Evolutionary conservation across 2,888 invertebrate genomes (phyloP).

Genomic region (Cantharis flavilabris): DNA sequence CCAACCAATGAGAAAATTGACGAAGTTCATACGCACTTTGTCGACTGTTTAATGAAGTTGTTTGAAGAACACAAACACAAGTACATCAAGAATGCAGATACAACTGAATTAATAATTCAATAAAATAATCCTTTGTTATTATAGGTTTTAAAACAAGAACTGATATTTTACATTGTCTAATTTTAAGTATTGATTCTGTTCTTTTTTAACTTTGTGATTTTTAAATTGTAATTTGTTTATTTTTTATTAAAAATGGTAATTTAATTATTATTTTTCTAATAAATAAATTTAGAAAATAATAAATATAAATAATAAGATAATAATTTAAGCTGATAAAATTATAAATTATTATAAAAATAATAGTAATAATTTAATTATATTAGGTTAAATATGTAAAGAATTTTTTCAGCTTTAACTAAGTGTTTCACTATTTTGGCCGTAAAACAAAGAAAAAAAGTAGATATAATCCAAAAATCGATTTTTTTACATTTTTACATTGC

Average conservation of each 20-base stretch:
- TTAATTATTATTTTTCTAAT: background rate
- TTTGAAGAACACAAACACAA: conserved; percentile 84
- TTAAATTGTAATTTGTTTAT: background rate
- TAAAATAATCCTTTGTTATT: background rate
- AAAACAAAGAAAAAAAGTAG: no score
- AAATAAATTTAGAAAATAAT: no score
- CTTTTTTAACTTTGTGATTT: background rate
- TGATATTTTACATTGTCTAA: background rate
- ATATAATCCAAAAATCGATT: no score
- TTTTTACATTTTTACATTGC: no score
- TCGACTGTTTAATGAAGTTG: conserved; percentile 67
- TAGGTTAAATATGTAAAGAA: no score
- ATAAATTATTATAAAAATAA: no score
- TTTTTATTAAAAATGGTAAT: background rate
- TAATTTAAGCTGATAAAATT: no score
- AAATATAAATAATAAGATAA: no score
- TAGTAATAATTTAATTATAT: no score
- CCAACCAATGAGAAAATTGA: conserved; percentile 79
- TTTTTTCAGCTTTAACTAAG: no score
- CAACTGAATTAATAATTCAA: conserved; percentile 35
- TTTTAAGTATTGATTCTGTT: background rate
- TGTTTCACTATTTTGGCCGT: no score
- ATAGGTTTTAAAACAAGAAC: background rate
- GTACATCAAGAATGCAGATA: conserved; percentile 68
- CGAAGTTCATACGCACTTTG: conserved; percentile 76